These are phyloP conservation scores for Brevimyrus niger DNA, from an alignment of 2,113 vertebrate genomes.

Conservation along the genomic window DNA sequence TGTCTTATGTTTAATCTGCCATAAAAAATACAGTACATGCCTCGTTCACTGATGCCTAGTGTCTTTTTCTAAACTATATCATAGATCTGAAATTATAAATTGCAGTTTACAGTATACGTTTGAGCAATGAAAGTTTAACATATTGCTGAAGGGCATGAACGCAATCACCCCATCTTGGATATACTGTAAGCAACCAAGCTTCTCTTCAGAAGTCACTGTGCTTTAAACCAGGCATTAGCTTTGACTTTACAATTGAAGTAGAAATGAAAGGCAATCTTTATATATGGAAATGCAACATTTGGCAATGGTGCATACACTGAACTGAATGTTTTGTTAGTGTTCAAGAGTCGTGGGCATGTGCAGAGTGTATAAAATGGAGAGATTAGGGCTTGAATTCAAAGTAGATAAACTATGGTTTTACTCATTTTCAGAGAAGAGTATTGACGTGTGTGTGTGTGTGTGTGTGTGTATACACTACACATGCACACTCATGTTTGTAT, in stretches of 20 bases:
- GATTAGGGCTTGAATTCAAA: neutral
- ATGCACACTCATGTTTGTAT: too few species aligned
- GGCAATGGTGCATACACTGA: neutral
- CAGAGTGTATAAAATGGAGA: neutral
- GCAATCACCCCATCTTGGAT: neutral
- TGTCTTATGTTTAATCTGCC: neutral
- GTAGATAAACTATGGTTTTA: neutral
- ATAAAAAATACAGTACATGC: neutral
- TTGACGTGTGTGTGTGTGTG: conserved; percentile 10
- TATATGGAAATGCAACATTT: neutral
- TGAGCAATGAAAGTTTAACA: neutral
- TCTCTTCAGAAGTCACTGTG: neutral
- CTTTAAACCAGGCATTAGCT: neutral
- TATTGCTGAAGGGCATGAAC: neutral
- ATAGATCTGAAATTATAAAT: neutral
- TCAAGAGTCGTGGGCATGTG: neutral
- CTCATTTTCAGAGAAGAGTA: neutral
- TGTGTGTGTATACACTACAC: neutral
- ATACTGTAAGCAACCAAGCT: neutral
- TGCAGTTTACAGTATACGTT: neutral
- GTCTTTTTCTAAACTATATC: neutral
- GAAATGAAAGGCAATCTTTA: neutral
- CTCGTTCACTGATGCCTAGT: neutral
- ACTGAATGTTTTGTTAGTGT: neutral
- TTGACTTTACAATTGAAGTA: neutral